phyloP scores from a whole-genome alignment of 2,888 invertebrate species.

The Ormyrus thymus region DNA sequence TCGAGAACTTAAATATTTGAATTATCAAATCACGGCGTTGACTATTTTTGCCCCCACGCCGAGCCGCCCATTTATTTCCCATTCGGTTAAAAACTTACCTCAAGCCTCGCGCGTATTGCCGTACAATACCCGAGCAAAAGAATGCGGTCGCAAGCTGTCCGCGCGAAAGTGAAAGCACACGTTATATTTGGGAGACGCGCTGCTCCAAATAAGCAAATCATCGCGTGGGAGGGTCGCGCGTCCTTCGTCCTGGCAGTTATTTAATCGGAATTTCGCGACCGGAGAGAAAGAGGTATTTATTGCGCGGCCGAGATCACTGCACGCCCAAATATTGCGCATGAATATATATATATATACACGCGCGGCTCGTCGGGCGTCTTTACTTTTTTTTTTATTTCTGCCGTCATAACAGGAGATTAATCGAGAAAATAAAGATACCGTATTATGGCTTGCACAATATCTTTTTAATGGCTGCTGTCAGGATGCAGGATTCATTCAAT shows the following conservation, averaged over 20 bases:
- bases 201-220: slow-evolving; percentile 36
- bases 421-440: neutral
- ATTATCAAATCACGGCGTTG: slow-evolving; percentile 8
- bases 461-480: no score
- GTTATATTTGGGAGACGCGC: slow-evolving; percentile 8
- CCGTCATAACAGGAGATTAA: neutral
- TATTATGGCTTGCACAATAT: no score
- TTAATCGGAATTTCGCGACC: slow-evolving; percentile 9
- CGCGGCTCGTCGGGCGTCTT: neutral
- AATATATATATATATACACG: neutral
- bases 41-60: neutral
- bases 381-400: slow-evolving; percentile 2
- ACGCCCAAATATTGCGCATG: neutral
- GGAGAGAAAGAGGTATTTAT: slow-evolving; percentile 7
- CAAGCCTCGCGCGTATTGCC: neutral
- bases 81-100: neutral
- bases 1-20: neutral
- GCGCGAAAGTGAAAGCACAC: slow-evolving; percentile 47
- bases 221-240: slow-evolving; percentile 34
- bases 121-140: neutral
- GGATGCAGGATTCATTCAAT: no score
- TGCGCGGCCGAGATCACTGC: neutral
- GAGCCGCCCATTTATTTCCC: neutral
- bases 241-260: slow-evolving; percentile 33
- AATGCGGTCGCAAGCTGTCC: neutral